Base-by-base conservation (phyloP, 2,113 vertebrate genomes). In the Aplodontia rufa region DNA sequence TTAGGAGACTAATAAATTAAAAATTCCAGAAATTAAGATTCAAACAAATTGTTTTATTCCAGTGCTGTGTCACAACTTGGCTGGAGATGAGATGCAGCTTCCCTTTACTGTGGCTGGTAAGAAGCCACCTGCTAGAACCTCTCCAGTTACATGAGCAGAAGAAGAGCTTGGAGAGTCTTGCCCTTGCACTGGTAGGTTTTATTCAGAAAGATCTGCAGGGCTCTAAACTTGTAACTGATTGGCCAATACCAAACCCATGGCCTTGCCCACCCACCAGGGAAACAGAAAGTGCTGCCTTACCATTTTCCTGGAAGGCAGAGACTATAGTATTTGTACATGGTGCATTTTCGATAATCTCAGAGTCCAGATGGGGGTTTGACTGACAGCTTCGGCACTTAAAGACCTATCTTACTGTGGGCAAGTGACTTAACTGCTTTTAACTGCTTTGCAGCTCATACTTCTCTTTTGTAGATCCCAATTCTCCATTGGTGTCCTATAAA, bases 121-220 rank as follows among this genome's bases (percentile, higher is more conserved):
- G 58, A 88, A 32, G 9, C 19, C n/a, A 53, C 12, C 5, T 49
- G 3, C 32, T 88, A 24, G 17, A 47, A 35, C 16, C 32, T 37
- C 60, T 16, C 14, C 13, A 13, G 4, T 22, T n/a, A 10, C 40
- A 8, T 32, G 13, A 13, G 19, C 32, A 42, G 12, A 80, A 60
- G 19, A 11, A 58, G 14, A 79, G 9, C 10, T 47, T 22, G 32
- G 1, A 58, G 14, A 60, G 58, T 35, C 13, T 53, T 75, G 32
- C 0, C 6, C 24, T 30, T 22, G 22, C 17, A 14, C 20, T 47
- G 42, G 5, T 0, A 32, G 17, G 5, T 17, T 85, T 53, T 78
- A 30, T 42, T 24, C 11, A 28, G 37, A 45, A 71, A 62, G 47
- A 3, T 13, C 0, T 8, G 7, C 5, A 9, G 7, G n/a, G 7